Evolutionary conservation across 1,140 invertebrate genomes (phyloP), one percentile per base, ranked within the genome.

Genomic region (Asbolus verrucosus): DNA sequence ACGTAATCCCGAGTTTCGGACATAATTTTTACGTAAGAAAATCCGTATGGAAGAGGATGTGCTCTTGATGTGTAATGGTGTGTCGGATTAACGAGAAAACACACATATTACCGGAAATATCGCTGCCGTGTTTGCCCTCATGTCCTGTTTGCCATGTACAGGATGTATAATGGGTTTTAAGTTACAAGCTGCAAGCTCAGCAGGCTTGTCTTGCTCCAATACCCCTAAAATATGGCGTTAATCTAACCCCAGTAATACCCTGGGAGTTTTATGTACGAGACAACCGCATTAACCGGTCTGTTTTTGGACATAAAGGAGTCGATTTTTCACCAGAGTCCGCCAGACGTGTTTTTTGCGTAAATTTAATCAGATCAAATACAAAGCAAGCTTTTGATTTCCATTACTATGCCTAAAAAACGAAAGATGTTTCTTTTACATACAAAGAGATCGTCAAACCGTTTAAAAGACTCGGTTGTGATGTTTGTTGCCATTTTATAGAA

Each of bases 51-150:
- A 54, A 54, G 27, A 8, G 14, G 41, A 46, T 18, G 21, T 54
- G 46, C n/a, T 14, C 46, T 54, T 54, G 46, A 27, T 8, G 41
- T 21, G 46, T 14, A 54, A 27, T 14, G 19, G 46, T 13, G 46
- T 54, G 46, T 27, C 46, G 21, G 46, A 54, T 54, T 54, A 54
- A 54, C 11, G 46, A 19, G 46, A 54, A 54, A 54, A 27, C 46
- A 54, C 46, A 54, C 46, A 54, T 31, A 30, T 54, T 54, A 54
- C 46, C 46, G 46, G 46, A 27, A 54, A 54, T 27, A 54, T 27
- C 46, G 46, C 16, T 6, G 18, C 21, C 46, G 46, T 54, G 46
- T 54, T 54, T 54, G 21, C 46, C 21, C n/a, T 27, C 46, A 15
- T 27, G 39, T 43, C 39, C 39, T 43, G 39, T 43, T 43, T 43